Evolutionary conservation across 2,113 vertebrate species (phyloP).

Genomic region (Ictidomys tridecemlineatus): DNA sequence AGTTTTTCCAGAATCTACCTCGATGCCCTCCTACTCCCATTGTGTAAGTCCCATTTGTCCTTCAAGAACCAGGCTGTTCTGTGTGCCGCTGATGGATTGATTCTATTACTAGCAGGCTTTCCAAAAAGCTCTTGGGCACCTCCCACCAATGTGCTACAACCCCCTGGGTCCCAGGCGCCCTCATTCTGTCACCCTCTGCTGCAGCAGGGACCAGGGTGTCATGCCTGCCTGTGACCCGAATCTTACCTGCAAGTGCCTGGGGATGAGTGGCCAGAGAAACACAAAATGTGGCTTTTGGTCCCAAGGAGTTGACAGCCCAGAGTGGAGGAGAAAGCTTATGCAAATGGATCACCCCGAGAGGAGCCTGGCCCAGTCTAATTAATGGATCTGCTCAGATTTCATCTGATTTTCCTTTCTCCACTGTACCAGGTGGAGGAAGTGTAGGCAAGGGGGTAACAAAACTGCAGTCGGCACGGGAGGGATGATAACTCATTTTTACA

Average conservation of each 20-base stretch:
- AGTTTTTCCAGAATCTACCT: neutral
- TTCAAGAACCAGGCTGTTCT: neutral
- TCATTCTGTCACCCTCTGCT: conserved; percentile 49
- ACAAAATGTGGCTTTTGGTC: neutral
- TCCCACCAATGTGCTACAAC: neutral
- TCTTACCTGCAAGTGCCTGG: neutral
- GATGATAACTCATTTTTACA: neutral
- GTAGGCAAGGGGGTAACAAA: neutral
- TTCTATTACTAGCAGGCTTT: neutral
- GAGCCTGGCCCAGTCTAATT: neutral
- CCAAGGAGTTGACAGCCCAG: neutral
- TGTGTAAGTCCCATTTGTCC: neutral
- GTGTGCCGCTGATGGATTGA: neutral
- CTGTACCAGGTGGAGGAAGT: neutral
- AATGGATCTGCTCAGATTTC: neutral
- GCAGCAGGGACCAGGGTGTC: neutral
- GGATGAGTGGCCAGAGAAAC: neutral
- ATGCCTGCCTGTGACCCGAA: neutral
- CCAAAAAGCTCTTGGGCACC: neutral
- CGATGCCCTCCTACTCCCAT: neutral
- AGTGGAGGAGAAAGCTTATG: neutral
- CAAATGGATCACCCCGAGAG: neutral
- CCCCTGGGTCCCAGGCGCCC: neutral
- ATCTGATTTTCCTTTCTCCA: neutral
- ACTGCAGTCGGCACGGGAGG: neutral